phyloP scores from a whole-genome alignment of 2,113 vertebrate species.

The Acanthochromis polyacanthus region DNA sequence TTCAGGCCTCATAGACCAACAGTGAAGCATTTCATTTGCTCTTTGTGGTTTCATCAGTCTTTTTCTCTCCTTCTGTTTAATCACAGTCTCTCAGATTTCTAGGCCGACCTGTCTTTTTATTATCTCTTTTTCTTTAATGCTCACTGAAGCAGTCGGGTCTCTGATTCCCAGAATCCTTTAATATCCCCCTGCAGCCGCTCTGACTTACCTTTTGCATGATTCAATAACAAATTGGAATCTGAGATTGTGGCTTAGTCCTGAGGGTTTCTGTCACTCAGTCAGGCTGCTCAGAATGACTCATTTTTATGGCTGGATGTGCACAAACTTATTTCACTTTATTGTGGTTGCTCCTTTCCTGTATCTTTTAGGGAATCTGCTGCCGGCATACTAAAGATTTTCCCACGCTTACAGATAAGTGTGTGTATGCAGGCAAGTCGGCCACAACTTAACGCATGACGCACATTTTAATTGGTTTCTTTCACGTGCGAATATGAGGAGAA shows the following conservation, averaged over 20 bases:
- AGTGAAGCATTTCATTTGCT: background rate
- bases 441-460: no score
- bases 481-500: no score
- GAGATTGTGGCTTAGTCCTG: constrained; percentile 6
- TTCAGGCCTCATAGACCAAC: no score
- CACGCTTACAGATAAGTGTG: background rate
- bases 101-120: background rate
- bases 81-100: background rate
- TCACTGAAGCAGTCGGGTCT: constrained; percentile 6
- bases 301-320: constrained; percentile 10
- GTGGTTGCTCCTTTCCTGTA: background rate
- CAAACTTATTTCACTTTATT: constrained; percentile 5
- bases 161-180: constrained; percentile 9
- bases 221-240: constrained; percentile 4
- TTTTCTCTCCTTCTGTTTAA: constrained; percentile 7
- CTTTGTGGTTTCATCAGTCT: background rate
- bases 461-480: no score
- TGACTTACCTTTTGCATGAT: background rate
- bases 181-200: constrained; percentile 18
- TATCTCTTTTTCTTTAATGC: background rate
- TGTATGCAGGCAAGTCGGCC: background rate
- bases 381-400: background rate
- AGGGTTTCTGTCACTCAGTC: constrained; percentile 14
- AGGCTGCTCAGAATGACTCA: background rate
- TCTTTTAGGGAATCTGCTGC: background rate